Evolutionary conservation across 2,888 invertebrate genomes (phyloP).

Genomic region (Buathra laborator): DNA sequence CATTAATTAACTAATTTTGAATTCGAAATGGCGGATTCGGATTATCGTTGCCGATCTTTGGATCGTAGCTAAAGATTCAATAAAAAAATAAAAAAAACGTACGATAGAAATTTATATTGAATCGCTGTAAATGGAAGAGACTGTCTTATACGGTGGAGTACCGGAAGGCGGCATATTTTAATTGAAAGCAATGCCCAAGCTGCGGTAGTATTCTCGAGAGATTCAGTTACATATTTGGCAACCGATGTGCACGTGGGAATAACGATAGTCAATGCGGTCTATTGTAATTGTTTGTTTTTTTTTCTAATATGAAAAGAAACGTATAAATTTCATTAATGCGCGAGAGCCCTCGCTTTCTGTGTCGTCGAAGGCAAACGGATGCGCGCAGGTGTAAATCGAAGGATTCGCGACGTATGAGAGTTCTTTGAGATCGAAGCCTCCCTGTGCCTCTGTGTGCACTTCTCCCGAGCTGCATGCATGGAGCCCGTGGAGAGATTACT

Average conservation of each 20-base stretch:
- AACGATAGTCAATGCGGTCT: background rate
- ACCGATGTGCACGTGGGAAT: background rate
- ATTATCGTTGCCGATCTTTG: no score
- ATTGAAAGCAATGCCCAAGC: background rate
- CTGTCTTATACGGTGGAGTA: background rate
- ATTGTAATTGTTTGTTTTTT: slow-evolving; percentile 11
- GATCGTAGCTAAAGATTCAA: no score
- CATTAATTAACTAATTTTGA: background rate
- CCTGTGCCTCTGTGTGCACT: slow-evolving; percentile 17
- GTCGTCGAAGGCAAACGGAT: slow-evolving; percentile 28
- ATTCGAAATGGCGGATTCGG: no score
- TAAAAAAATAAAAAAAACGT: no score
- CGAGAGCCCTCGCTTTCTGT: slow-evolving; percentile 1
- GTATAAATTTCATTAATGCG: slow-evolving; percentile 24
- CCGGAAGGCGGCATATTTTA: background rate
- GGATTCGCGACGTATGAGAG: background rate
- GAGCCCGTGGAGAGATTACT: slow-evolving; percentile 34
- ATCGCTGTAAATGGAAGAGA: no score
- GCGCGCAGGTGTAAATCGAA: slow-evolving; percentile 22
- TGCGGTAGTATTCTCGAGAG: background rate
- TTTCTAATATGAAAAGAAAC: slow-evolving; percentile 14
- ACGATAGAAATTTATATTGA: no score
- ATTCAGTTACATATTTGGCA: background rate
- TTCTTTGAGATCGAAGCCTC: background rate
- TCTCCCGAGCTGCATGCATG: background rate